Conservation (phyloP, 30 jellyfish, hydroid and myxozoan species). For the Pseudorhiza aurosa region DNA sequence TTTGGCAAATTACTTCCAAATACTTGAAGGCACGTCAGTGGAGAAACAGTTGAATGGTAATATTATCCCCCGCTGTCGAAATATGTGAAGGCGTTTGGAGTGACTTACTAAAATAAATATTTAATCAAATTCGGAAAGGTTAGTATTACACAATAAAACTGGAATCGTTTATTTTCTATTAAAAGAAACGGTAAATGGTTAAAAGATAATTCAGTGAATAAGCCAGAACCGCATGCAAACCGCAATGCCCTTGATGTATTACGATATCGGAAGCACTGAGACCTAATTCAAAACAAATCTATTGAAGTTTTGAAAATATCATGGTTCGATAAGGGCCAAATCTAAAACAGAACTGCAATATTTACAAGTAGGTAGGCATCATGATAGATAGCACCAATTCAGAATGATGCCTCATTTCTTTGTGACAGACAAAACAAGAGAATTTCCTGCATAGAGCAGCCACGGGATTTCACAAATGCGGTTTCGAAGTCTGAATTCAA, state of each 20-base stretch:
- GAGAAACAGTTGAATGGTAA: too few relatives aligned
- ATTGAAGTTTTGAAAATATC: not conserved
- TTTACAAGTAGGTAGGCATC: not conserved
- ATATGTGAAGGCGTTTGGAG: not conserved
- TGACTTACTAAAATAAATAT: not conserved
- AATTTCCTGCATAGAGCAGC: too few relatives aligned
- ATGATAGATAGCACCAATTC: not conserved
- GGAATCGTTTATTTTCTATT: constrained; percentile 36
- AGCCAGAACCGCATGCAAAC: constrained; percentile 39
- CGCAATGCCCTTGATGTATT: constrained; percentile 52
- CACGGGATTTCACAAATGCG: too few relatives aligned
- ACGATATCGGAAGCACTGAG: constrained; percentile 28
- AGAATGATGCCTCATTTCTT: not conserved
- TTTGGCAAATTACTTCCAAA: too few relatives aligned
- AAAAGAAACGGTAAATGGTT: constrained; percentile 37
- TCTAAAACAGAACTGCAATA: not conserved
- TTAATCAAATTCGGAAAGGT: constrained; percentile 14
- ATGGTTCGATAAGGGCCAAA: not conserved
- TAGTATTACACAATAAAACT: constrained; percentile 38
- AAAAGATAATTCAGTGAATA: constrained; percentile 16
- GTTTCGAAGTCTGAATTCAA: too few relatives aligned
- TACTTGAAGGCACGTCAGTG: too few relatives aligned
- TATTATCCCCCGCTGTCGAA: not conserved
- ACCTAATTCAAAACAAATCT: constrained; percentile 11
- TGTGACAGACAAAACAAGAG: not conserved